Evolutionary conservation across 2,797 vertebrate genomes (phyloP), one percentile per base, ranked within the genome.

Genomic region (Glossophaga mutica): DNA sequence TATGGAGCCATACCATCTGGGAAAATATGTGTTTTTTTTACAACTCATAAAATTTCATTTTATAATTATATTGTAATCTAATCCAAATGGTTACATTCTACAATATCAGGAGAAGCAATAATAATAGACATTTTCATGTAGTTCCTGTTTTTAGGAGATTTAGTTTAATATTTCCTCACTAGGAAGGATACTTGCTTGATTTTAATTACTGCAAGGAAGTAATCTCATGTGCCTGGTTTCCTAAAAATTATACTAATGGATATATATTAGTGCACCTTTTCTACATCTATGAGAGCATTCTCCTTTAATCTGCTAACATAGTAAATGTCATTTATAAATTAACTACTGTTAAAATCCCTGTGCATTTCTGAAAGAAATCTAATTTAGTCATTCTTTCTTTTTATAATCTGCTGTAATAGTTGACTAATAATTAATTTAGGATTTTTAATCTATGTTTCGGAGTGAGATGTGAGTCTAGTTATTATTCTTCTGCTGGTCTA

Each of bases 281-380:
- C 32, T 37, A 18, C 0, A 42, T 37, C 77, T 79, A 65, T 34
- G 71, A 93, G 24, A 67, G 26, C 2, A n/a, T 85, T 71, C 37
- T 59, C n/a, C 22, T 87, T 55, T 94, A 68, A 46, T 44, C 10
- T 48, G 18, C 18, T 55, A 84, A 55, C 24, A 65, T 37, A 48
- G 18, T 62, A 91, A 94, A 52, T 79, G 55, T 59, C 50, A 87
- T 37, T 76, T 76, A 62, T 71, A 82, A 94, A 83, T 62, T 94
- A 65, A 26, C 3, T 78, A 37, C n/a, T 55, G 21, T 59, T 73
- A 90, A 83, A 86, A 87, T 7, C 5, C 12, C 19, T 9, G 50
- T 68, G 29, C 10, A 39, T 68, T 79, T 29, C 42, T 89, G 52
- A 85, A 91, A 76, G 44, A 76, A 93, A 68, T 32, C 11, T 26